Base-by-base conservation (phyloP, 2,888 invertebrate species). In the Drosophila demipolita region DNA sequence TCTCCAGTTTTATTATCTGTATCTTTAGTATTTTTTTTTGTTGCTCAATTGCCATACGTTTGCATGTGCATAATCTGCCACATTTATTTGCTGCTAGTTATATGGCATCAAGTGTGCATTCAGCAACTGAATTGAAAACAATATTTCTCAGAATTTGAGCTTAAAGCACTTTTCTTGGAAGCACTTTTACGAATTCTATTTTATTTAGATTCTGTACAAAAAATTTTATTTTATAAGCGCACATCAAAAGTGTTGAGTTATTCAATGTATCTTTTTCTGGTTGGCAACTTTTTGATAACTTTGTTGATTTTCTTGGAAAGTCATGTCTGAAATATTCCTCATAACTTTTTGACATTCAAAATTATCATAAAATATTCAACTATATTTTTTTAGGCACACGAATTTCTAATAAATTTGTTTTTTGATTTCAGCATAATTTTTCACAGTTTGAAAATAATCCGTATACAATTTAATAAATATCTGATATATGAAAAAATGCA, bases 51-150 rank as follows among this genome's bases (percentile, higher is more conserved):
- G 36, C 40, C 38, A 52, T 60, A 52, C 57, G 35, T 33, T 63
- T 42, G 26, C 49, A 50, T 55, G 36, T 33, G 35, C 33, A 35
- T 33, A 64, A 70, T 11, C 33, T 55, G 20, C 23, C 32, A 26
- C 42, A 42, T 55, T 63, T 63, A 12, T 35, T 15, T 63, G 35
- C 52, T 76, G 58, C 57, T 60, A 35, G 26, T 38, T 50, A 23
- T 32, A 35, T 54, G 35, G n/a, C 32, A 65, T 52, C 60, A 68
- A 48, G 45, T 49, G 33, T 49, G 17, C 29, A 5, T n/a, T 17
- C 11, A 32, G n/a, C 12, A 15, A 38, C 23, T 9, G 11, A 15
- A 45, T n/a, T 54, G 54, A 32, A n/a, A n/a, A n/a, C 35, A 68
- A 36, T 42, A 68, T 40, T n/a, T 2, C 7, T 23, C 36, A 42